A percentile compares a stretch with the other conserved stretches of the same genome.
These are phyloP conservation scores for Mantis religiosa DNA, from an alignment of 2,888 invertebrate genomes.

Conservation along the genomic window DNA sequence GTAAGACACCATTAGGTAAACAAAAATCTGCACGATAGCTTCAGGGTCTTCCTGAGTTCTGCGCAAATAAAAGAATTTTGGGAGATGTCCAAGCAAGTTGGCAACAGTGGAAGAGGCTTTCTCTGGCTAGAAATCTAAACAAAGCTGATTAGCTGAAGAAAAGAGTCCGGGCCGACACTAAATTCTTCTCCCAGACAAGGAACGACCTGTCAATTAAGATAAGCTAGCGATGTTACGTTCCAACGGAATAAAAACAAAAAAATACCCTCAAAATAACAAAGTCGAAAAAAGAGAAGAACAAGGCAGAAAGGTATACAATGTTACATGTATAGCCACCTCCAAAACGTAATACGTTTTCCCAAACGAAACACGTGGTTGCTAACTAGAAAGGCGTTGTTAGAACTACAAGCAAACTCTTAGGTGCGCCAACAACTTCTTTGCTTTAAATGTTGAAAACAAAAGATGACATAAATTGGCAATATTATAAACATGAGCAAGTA, in stretches of 20 bases:
- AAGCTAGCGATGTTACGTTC: slow-evolving; percentile 11
- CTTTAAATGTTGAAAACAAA: no score
- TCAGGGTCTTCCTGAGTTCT: no score
- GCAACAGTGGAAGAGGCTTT: not conserved
- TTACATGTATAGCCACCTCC: not conserved
- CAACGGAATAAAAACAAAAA: not conserved
- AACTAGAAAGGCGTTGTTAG: no score
- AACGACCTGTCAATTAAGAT: slow-evolving; percentile 24
- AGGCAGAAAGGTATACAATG: not conserved
- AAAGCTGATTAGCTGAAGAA: slow-evolving; percentile 8
- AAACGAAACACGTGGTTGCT: not conserved
- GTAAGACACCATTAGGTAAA: no score
- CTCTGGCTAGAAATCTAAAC: slow-evolving; percentile 1
- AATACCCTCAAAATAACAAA: not conserved
- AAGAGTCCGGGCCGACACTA: not conserved
- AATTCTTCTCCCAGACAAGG: slow-evolving; percentile 22
- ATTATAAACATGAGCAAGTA: no score
- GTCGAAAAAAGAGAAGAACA: not conserved
- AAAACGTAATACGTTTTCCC: not conserved
- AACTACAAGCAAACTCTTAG: no score
- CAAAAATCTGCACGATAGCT: no score
- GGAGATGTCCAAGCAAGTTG: not conserved
- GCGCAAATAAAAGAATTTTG: not conserved
- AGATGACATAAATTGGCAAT: no score
- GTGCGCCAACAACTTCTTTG: no score